Conservation (phyloP, 2,888 invertebrate species). For the Drosophila paramelanica region DNA sequence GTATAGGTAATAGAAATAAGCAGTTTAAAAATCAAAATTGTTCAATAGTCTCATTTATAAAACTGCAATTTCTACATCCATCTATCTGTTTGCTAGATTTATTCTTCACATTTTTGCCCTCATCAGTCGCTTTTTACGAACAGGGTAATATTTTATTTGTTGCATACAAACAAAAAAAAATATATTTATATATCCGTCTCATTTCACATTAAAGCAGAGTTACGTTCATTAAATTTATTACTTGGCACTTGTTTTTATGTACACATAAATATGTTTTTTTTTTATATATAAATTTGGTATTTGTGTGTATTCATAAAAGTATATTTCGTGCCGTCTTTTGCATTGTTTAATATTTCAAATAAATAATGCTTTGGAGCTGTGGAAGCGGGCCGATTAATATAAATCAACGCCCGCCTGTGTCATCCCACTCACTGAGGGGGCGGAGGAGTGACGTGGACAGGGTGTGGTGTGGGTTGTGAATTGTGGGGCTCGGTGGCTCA, state of each 20-base stretch:
- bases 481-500: constrained; percentile 38
- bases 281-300: neutral
- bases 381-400: constrained; percentile 70
- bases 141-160: constrained; percentile 37
- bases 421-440: constrained; percentile 46
- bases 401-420: constrained; percentile 72
- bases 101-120: no score
- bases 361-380: constrained; percentile 72
- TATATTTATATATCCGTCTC: constrained; percentile 1
- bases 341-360: constrained; percentile 65
- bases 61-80: no score
- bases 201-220: constrained; percentile 17
- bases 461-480: constrained; percentile 5
- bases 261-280: neutral
- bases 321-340: constrained; percentile 43
- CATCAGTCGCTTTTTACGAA: neutral
- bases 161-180: constrained; percentile 23
- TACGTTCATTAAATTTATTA: constrained; percentile 63
- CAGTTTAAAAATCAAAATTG: no score
- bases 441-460: constrained; percentile 8
- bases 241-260: constrained; percentile 43
- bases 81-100: no score
- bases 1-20: no score
- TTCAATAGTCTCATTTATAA: no score
- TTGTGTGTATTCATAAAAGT: constrained; percentile 1